Percentiles rank a stretch among this genome's conserved stretches.
Conservation (phyloP, 2,888 invertebrate genomes). For the Cremastinae sp. region DNA sequence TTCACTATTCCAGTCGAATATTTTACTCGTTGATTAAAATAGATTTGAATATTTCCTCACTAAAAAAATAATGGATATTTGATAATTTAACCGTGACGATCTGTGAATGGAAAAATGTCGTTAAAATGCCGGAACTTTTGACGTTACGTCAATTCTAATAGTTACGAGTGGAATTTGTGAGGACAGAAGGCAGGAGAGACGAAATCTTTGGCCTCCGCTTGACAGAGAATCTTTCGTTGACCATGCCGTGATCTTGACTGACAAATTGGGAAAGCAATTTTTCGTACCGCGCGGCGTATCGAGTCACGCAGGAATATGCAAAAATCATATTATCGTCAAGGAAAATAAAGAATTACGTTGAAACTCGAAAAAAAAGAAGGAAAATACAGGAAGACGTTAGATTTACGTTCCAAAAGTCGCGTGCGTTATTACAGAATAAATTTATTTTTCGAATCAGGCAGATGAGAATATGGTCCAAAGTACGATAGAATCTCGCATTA, state of each 20-base stretch:
- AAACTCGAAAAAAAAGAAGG: background rate
- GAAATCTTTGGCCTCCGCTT: constrained; percentile 2
- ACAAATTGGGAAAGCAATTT: constrained; percentile 61
- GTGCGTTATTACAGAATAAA: background rate
- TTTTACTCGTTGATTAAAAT: too few relatives aligned
- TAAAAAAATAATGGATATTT: too few relatives aligned
- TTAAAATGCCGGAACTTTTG: too few relatives aligned
- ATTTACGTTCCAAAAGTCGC: constrained; percentile 4
- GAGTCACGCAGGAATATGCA: constrained; percentile 46
- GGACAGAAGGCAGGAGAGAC: background rate
- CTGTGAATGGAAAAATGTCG: background rate
- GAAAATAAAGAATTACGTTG: background rate
- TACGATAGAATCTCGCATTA: too few relatives aligned
- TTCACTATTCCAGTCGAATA: too few relatives aligned
- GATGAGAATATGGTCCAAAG: background rate
- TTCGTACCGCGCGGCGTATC: constrained; percentile 53
- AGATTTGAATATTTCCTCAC: too few relatives aligned
- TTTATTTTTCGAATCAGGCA: background rate
- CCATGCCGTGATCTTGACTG: constrained; percentile 57
- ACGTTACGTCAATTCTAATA: too few relatives aligned
- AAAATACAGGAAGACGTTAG: background rate
- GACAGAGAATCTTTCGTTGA: background rate
- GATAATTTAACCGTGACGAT: background rate
- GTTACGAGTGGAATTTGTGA: constrained; percentile 8
- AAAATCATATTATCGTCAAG: background rate